phyloP scores from a whole-genome alignment of 2,888 invertebrate species.

The Torymus tubicola region DNA sequence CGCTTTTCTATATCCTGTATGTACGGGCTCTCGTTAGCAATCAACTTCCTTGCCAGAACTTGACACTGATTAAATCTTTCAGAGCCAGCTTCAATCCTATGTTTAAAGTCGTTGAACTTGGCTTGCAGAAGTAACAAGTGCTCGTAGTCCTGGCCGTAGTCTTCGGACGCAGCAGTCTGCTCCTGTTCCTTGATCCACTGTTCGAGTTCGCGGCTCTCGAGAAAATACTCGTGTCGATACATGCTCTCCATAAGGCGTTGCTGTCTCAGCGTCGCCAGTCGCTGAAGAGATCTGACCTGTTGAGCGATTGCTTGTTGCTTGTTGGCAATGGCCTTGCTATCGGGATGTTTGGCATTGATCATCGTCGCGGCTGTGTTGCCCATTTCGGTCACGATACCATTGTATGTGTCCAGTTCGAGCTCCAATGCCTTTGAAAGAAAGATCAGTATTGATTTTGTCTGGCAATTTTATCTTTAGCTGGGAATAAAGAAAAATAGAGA shows the following conservation, averaged over 20 bases:
- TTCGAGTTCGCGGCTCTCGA: conserved; percentile 93
- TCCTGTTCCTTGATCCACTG: conserved; percentile 95
- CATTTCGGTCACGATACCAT: conserved; percentile 94
- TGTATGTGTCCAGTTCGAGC: conserved; percentile 93
- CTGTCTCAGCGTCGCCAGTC: conserved; percentile 87
- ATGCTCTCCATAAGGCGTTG: conserved; percentile 93
- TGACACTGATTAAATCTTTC: conserved; percentile 95
- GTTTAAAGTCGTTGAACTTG: conserved; percentile 95
- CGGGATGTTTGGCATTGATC: conserved; percentile 89
- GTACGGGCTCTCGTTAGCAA: conserved; percentile 91
- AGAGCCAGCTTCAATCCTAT: conserved; percentile 91
- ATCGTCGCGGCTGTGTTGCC: conserved; percentile 90
- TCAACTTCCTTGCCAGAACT: conserved; percentile 91
- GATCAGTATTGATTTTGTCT: too few relatives aligned
- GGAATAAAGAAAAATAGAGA: background rate
- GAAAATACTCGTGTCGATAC: conserved; percentile 92
- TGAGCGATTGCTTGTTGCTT: conserved; percentile 87
- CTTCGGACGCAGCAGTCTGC: conserved; percentile 92
- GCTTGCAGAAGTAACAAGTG: conserved; percentile 90
- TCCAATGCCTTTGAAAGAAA: conserved; percentile 84
- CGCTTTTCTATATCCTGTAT: conserved; percentile 89
- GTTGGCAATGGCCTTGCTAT: conserved; percentile 87
- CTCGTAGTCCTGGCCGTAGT: conserved; percentile 96
- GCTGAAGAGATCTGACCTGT: conserved; percentile 88
- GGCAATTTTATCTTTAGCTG: too few relatives aligned